Evolutionary conservation across 2,113 vertebrate genomes (phyloP).

Genomic region (Nothocercus nigrocapillus): DNA sequence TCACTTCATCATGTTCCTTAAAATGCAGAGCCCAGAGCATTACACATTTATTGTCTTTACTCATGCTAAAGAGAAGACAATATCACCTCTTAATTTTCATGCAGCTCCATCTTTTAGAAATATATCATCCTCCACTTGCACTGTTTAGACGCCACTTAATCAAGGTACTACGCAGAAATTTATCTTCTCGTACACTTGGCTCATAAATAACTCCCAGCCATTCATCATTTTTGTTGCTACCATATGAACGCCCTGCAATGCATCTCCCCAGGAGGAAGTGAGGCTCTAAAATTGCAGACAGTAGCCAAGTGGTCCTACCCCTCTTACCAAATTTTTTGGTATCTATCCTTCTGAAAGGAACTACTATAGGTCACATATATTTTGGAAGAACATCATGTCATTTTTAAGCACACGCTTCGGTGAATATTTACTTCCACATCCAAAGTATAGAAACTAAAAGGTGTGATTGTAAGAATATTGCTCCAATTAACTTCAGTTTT

Average conservation of each 20-base stretch:
- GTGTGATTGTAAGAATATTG: background rate
- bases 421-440: background rate
- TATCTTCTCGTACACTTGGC: background rate
- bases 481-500: background rate
- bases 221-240: background rate
- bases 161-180: background rate
- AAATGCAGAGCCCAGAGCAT: background rate
- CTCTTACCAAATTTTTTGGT: too few relatives aligned
- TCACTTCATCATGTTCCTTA: background rate
- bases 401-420: background rate
- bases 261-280: background rate
- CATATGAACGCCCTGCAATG: fast-evolving
- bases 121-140: background rate
- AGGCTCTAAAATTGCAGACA: background rate
- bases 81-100: background rate
- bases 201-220: background rate
- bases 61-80: background rate
- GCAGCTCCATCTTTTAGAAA: background rate
- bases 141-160: background rate
- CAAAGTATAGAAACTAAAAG: background rate
- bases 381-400: background rate
- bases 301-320: background rate
- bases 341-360: background rate
- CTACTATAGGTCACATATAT: fast-evolving
- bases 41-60: background rate